These are phyloP conservation scores for Girardia tigrina DNA, from an alignment of 2,888 invertebrate species.

Conservation along the genomic window DNA sequence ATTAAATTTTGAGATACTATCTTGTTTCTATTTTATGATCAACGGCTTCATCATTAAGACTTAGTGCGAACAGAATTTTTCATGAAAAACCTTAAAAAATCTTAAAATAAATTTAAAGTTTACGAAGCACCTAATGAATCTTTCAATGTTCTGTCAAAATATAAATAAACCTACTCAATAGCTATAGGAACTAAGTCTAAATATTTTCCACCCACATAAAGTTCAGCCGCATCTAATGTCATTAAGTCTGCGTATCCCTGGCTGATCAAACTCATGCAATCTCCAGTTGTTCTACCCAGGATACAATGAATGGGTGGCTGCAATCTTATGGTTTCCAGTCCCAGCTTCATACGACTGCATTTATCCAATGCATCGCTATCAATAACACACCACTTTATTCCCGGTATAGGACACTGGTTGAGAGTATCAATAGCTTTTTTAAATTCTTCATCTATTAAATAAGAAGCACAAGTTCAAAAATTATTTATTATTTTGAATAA, in stretches of 20 bases:
- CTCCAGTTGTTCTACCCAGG: constrained; percentile 54
- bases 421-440: not conserved
- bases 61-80: too few relatives aligned
- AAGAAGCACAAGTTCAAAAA: too few relatives aligned
- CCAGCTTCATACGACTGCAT: constrained; percentile 49
- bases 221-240: constrained; percentile 49
- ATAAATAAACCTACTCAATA: too few relatives aligned
- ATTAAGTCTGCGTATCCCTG: constrained; percentile 45
- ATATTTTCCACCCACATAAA: constrained; percentile 48
- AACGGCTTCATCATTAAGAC: too few relatives aligned
- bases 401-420: constrained; percentile 56
- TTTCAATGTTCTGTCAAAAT: too few relatives aligned
- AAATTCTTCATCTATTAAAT: not conserved
- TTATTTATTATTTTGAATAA: too few relatives aligned
- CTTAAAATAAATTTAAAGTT: too few relatives aligned
- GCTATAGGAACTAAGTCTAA: constrained; percentile 47
- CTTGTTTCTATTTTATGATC: too few relatives aligned
- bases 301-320: constrained; percentile 67
- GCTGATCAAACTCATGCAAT: constrained; percentile 44
- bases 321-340: constrained; percentile 40
- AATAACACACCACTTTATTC: not conserved
- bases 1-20: too few relatives aligned
- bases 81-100: too few relatives aligned
- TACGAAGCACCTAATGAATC: too few relatives aligned
- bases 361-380: not conserved